Evolutionary conservation across 2,113 vertebrate genomes (phyloP).

Genomic region (Boleophthalmus pectinirostris): DNA sequence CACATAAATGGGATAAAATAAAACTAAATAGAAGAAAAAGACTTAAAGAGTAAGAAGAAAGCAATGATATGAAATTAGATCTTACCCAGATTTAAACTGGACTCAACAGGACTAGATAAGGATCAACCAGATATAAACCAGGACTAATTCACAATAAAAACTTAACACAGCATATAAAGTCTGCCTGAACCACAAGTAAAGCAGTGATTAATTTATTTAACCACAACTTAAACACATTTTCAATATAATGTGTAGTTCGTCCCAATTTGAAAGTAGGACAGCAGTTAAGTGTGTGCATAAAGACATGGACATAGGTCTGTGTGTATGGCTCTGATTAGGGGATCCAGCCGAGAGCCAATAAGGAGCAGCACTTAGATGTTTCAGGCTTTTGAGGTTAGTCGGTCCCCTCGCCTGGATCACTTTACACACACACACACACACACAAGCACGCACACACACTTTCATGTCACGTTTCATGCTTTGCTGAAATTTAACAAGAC

Average conservation of each 20-base stretch:
- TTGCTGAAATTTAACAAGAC: slow-evolving; percentile 75
- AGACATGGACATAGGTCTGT: slow-evolving; percentile 2
- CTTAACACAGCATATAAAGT: no score
- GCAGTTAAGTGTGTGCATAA: not conserved
- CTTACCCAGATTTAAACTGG: not conserved
- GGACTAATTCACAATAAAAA: no score
- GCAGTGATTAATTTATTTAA: not conserved
- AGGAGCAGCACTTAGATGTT: slow-evolving; percentile 75
- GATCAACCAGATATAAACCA: not conserved
- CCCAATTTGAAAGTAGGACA: slow-evolving; percentile 16
- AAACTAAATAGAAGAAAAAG: no score
- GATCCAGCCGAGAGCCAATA: slow-evolving; percentile 70
- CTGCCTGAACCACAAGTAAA: not conserved
- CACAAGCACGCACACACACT: slow-evolving; percentile 52
- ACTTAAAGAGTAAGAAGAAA: no score
- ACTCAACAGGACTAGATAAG: not conserved
- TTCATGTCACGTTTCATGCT: slow-evolving; percentile 73
- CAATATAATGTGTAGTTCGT: not conserved
- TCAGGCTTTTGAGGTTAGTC: slow-evolving; percentile 72
- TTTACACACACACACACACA: slow-evolving; percentile 48
- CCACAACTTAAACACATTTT: not conserved
- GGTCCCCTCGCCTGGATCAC: slow-evolving; percentile 67
- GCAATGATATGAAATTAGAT: no score
- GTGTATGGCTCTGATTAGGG: slow-evolving; percentile 72
- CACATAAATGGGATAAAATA: no score